Base-by-base conservation (phyloP, 92 coral and sea anemone species). In the Meandrina meandrites region DNA sequence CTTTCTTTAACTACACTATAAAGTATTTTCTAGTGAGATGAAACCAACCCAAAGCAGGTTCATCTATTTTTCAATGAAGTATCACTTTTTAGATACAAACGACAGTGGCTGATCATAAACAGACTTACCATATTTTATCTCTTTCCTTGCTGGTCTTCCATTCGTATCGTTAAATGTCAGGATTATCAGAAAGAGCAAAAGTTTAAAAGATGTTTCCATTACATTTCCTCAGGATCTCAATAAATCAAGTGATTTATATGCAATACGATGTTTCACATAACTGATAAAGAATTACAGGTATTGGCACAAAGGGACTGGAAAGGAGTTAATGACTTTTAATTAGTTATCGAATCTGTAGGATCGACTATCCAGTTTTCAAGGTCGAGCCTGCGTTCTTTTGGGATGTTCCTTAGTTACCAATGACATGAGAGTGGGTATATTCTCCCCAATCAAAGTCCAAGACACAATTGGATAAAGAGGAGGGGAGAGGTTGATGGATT, bases 111-210 rank as follows among this genome's bases (percentile, higher is more conserved):
- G 45, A 28, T 10, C 28, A 15, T 40, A 19, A 68, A 24, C 7
- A 66, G 67, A 69, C 87, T 72, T 83, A 83, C 87, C 87, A 1
- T 73, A 0, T 24, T 57, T 51, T 30, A 22, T 54, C 48, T 34
- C 40, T 37, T 28, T 35, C 64, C 27, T 36, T 21, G 54, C 9
- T n/a, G 87, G 79, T 47, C 87, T 47, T 83, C 87, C 87, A 17
- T 73, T 73, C n/a, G 31, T 71, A 14, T 22, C 71, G 53, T 72
- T 18, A 53, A 37, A 32, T 18, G 72, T 27, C 57, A 83, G 14
- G 79, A 83, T 56, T 62, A 73, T 51, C 1, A 74, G 3, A 35
- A 73, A 16, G 18, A 83, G 27, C 35, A 57, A 34, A 1, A 32
- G 32, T 18, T 71, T 70, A 4, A 34, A 17, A 47, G 53, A 53